Evolutionary conservation across 37 sponge, comb jelly and placozoan species (phyloP).

Genomic region (Chondrosia reniformis): DNA sequence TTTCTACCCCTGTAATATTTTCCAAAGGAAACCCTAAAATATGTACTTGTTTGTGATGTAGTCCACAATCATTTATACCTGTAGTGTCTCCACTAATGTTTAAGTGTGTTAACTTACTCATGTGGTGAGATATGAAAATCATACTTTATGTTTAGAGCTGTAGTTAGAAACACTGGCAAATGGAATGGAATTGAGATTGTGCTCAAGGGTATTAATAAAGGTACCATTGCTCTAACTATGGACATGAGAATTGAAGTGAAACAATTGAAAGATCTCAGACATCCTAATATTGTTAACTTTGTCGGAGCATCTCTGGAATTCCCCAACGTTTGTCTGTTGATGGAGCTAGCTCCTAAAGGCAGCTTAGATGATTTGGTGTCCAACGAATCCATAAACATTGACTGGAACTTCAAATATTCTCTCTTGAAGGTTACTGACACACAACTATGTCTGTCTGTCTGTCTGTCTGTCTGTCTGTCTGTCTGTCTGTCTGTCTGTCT

Average conservation of each 20-base stretch:
- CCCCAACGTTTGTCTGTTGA: conserved; percentile 55
- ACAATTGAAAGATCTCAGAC: conserved; percentile 46
- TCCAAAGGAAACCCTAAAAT: too few species aligned
- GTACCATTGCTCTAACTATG: conserved; percentile 23
- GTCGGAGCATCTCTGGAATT: conserved; percentile 53
- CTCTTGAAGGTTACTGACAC: conserved; percentile 29
- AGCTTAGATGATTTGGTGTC: conserved; percentile 53
- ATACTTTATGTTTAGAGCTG: too few species aligned
- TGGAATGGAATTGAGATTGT: conserved; percentile 39
- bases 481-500: not conserved
- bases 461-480: not conserved
- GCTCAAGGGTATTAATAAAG: conserved; percentile 48
- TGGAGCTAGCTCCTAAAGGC: conserved; percentile 55
- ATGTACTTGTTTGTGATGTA: too few species aligned
- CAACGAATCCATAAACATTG: conserved; percentile 25
- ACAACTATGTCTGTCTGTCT: not conserved
- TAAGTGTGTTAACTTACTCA: too few species aligned
- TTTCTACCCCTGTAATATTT: too few species aligned
- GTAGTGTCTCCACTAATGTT: too few species aligned
- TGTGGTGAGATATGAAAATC: too few species aligned
- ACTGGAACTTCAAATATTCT: conserved; percentile 68
- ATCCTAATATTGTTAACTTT: conserved; percentile 53
- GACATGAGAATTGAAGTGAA: conserved; percentile 42
- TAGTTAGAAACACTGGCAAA: conserved; percentile 55
- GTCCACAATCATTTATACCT: too few species aligned